phyloP scores from a whole-genome alignment of 2,113 vertebrate genomes.

The Tiliqua scincoides region DNA sequence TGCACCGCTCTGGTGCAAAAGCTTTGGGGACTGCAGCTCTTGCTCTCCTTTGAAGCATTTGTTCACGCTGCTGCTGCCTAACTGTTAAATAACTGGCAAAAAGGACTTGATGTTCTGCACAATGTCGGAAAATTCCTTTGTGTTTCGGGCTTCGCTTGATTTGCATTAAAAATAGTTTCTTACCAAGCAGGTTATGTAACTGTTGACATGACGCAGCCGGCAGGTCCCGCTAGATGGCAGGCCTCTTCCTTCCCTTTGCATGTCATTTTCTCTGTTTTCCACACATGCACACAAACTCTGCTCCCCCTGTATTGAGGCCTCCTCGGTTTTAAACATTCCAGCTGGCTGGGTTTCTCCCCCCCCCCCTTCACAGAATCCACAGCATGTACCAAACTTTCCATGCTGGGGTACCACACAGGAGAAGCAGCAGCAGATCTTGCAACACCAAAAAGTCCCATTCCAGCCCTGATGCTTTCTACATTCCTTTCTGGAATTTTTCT shows the following conservation, averaged over 20 bases:
- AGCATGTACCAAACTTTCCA: slow-evolving; percentile 31
- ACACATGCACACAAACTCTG: not conserved
- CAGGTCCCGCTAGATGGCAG: slow-evolving; percentile 59
- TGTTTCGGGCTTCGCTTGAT: fast-evolving
- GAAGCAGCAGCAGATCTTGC: slow-evolving; percentile 20
- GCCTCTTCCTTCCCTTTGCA: slow-evolving; percentile 5
- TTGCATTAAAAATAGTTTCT: not conserved
- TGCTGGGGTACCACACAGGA: slow-evolving; percentile 36
- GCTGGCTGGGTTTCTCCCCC: slow-evolving; percentile 7
- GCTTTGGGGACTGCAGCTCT: not conserved
- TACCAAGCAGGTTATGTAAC: not conserved
- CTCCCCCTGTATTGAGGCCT: slow-evolving; percentile 51
- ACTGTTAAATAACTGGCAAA: not conserved
- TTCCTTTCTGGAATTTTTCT: no score
- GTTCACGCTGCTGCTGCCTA: not conserved
- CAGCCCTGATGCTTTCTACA: not conserved
- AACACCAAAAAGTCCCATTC: slow-evolving; percentile 5
- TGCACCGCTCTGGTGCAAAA: not conserved
- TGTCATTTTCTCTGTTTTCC: not conserved
- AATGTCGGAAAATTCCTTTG: not conserved
- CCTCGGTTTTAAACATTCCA: slow-evolving; percentile 45
- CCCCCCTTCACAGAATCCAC: not conserved
- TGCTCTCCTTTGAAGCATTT: not conserved
- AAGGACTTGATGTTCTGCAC: not conserved
- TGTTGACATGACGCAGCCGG: fast-evolving